phyloP scores from a whole-genome alignment of 1,140 invertebrate genomes.

The Drosophila nikananu region DNA sequence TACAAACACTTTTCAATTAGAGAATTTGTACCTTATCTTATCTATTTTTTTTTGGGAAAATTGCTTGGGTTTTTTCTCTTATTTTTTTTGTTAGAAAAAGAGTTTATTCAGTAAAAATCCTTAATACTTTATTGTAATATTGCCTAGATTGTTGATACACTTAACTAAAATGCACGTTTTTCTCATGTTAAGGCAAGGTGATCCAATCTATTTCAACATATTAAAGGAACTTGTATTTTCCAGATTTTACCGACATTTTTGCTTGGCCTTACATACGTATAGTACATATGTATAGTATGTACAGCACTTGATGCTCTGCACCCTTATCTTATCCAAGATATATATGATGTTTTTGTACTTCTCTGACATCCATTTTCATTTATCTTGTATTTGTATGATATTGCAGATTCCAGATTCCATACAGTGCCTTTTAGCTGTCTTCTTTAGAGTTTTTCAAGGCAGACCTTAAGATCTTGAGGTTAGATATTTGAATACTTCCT shows the following conservation, averaged over 20 bases:
- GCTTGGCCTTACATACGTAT: too few relatives aligned
- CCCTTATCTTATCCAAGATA: slow-evolving; percentile 42
- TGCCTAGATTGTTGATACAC: not conserved
- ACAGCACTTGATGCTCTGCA: slow-evolving; percentile 14
- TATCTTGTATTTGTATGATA: slow-evolving; percentile 29
- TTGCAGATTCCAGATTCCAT: slow-evolving; percentile 2
- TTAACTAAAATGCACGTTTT: not conserved
- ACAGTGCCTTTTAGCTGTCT: slow-evolving; percentile 1
- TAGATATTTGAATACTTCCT: not conserved
- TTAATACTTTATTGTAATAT: not conserved
- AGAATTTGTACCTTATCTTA: slow-evolving; percentile 22
- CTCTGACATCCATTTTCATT: slow-evolving; percentile 30
- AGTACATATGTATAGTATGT: not conserved
- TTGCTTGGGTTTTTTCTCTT: not conserved
- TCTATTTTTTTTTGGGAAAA: not conserved
- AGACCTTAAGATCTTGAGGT: not conserved
- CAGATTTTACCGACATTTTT: slow-evolving; percentile 18
- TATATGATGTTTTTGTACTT: slow-evolving; percentile 41
- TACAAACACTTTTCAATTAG: slow-evolving; percentile 26
- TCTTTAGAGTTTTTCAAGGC: not conserved
- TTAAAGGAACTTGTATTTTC: slow-evolving; percentile 10
- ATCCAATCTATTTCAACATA: slow-evolving; percentile 6
- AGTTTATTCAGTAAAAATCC: not conserved
- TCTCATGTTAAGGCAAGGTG: not conserved
- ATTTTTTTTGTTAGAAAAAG: not conserved